phyloP scores from a whole-genome alignment of 1,140 invertebrate genomes.

The Chionoecetes opilio region DNA sequence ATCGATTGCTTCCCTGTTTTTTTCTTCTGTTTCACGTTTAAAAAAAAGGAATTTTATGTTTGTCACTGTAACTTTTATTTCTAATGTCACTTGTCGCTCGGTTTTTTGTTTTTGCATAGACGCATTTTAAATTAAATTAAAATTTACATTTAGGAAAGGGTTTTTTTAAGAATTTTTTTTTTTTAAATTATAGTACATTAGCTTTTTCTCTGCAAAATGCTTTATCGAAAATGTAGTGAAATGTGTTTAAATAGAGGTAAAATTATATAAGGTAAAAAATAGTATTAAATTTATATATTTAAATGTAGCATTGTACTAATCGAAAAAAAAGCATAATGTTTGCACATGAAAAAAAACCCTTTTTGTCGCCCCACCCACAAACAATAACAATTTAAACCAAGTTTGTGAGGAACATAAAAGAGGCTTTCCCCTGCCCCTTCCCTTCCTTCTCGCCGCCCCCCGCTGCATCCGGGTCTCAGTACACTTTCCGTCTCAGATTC shows the following conservation, averaged over 20 bases:
- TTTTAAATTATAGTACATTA: neutral
- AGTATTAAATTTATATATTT: neutral
- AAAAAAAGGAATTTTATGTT: neutral
- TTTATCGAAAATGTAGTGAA: neutral
- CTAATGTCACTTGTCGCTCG: too few relatives aligned
- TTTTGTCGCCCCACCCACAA: neutral
- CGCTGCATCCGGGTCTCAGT: neutral
- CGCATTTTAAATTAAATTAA: neutral
- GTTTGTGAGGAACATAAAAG: neutral
- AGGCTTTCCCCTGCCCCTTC: neutral
- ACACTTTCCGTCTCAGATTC: conserved; percentile 41
- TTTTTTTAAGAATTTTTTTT: neutral
- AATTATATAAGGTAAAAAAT: neutral
- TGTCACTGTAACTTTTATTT: too few relatives aligned
- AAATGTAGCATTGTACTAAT: too few relatives aligned
- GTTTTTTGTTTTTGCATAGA: neutral
- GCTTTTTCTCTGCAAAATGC: neutral
- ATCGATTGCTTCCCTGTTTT: neutral
- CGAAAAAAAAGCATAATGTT: too few relatives aligned
- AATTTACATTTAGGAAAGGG: neutral
- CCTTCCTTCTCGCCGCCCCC: conserved; percentile 13
- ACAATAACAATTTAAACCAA: neutral
- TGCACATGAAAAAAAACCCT: neutral
- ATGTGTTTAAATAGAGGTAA: neutral
- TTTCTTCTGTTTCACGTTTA: neutral